Evolutionary conservation across 1,140 invertebrate genomes (phyloP), one percentile per base, ranked within the genome.

Genomic region (Aphis craccivora): DNA sequence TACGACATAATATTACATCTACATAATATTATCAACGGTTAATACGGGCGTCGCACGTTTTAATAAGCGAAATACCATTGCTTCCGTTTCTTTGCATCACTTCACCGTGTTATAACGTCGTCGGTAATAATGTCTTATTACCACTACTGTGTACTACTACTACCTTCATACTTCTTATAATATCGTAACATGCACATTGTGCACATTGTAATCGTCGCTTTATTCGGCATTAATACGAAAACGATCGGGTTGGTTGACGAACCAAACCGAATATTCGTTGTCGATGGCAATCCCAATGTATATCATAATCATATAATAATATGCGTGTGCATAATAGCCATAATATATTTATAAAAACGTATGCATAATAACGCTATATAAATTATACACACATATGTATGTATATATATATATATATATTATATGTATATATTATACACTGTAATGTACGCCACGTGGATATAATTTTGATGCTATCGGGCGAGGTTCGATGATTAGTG

Each of bases 401-500:
- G 2, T 2, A 37, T 2, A 37, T 37, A 2, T 40, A 1, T 40
- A 40, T 18, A 48, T 48, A 48, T 48, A 48, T 48, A 48, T 48
- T 8, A 60, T 60, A 60, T 30, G 30, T 60, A 60, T 67, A 67
- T n/a, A 76, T 76, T 76, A n/a, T 76, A 76, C 14, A 4, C n/a
- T 86, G 14, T 86, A 45, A 86, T 45, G 30, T 76, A 45, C 25
- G 40, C 40, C 40, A 25, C 43, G 25, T 14, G 40, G 23, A 90
- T 37, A 90, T 37, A 37, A 14, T 40, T 37, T 30, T 9, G 35
- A 83, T 23, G 67, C 22, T 89, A 53, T 89, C 90, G 90, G 90
- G 90, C 43, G 90, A 48, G 55, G 90, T 67, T 60, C 83, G 67
- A 53, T 92, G 67, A 92, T 92, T 92, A 92, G 91, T 81, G 91